These are phyloP conservation scores for Campylomormyrus numenius DNA, from an alignment of 2,113 vertebrate species.

Conservation along the genomic window DNA sequence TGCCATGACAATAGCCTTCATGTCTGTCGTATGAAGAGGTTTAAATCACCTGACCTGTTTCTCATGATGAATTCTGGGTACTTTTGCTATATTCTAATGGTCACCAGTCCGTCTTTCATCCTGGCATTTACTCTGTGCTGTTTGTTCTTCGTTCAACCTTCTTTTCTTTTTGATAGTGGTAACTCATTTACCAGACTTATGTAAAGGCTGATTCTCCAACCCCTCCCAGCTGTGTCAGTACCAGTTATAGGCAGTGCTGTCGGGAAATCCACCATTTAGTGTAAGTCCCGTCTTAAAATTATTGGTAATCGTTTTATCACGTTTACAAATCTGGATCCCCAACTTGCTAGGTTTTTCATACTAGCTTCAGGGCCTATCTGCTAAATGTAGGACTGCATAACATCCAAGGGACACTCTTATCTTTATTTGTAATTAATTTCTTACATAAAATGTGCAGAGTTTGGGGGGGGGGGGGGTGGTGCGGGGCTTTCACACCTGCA, in stretches of 20 bases:
- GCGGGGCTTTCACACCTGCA: neutral
- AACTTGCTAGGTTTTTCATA: neutral
- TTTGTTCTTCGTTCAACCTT: neutral
- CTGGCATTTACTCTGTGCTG: neutral
- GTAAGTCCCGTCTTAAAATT: neutral
- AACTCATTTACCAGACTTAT: neutral
- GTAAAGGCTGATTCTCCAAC: neutral
- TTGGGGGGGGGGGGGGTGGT: neutral
- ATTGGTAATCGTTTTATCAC: neutral
- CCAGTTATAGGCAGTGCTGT: neutral
- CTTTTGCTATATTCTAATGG: neutral
- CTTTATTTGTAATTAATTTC: neutral
- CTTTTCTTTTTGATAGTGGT: neutral
- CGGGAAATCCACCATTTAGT: neutral
- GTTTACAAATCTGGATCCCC: neutral
- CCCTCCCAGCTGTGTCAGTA: neutral
- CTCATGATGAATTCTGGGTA: neutral
- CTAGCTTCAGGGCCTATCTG: neutral
- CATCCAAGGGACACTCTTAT: neutral
- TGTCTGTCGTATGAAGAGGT: neutral
- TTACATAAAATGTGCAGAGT: neutral
- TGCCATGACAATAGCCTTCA: neutral
- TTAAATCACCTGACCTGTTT: neutral
- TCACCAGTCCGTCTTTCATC: neutral
- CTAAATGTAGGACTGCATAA: neutral